Percentiles rank a stretch among this genome's conserved stretches.
phyloP scores from a whole-genome alignment of 1,140 invertebrate genomes.

The Drosophila arawakana region DNA sequence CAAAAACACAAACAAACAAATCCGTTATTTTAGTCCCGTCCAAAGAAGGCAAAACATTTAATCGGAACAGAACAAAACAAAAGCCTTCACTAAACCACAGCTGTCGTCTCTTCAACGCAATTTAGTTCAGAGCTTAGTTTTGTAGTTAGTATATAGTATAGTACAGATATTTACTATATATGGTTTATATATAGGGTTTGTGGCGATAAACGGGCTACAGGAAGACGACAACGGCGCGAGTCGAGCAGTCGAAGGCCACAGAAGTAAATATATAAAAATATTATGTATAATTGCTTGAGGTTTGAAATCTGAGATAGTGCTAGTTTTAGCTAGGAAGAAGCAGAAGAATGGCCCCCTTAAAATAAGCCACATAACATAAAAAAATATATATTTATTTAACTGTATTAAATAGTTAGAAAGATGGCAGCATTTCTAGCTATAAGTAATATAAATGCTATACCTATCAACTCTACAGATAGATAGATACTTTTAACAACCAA shows the following conservation, averaged over 20 bases:
- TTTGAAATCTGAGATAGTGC: slow-evolving; percentile 40
- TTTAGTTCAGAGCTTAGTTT: slow-evolving; percentile 42
- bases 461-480: too few relatives aligned
- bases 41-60: slow-evolving; percentile 45
- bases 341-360: slow-evolving; percentile 28
- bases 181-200: slow-evolving; percentile 11
- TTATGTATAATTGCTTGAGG: slow-evolving; percentile 27
- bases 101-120: not conserved
- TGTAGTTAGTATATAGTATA: slow-evolving; percentile 14
- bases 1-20: slow-evolving; percentile 30
- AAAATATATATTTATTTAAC: too few relatives aligned
- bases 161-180: slow-evolving; percentile 3
- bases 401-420: too few relatives aligned
- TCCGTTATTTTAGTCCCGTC: slow-evolving; percentile 29
- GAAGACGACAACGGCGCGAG: slow-evolving; percentile 30
- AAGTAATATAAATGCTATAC: too few relatives aligned
- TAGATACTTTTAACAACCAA: too few relatives aligned
- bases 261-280: not conserved
- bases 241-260: slow-evolving; percentile 36
- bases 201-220: slow-evolving; percentile 33
- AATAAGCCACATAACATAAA: not conserved
- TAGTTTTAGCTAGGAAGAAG: slow-evolving; percentile 19
- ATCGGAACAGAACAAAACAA: slow-evolving; percentile 19
- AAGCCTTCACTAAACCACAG: slow-evolving; percentile 17
- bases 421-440: too few relatives aligned